These are phyloP conservation scores for Venustoraphidia nigricollis DNA, from an alignment of 2,888 invertebrate genomes.

Conservation along the genomic window DNA sequence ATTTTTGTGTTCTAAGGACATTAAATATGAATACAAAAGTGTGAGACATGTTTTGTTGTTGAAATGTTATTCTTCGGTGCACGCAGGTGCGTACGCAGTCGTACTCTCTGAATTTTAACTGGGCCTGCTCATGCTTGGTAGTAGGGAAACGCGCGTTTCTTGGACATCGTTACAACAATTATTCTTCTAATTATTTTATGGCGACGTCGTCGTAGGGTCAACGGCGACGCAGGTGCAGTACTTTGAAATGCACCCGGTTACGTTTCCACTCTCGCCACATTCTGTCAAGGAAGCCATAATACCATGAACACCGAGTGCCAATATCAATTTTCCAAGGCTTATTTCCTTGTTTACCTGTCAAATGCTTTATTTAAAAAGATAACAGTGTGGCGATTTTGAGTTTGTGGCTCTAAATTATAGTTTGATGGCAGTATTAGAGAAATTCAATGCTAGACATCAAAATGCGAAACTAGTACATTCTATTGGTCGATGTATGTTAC, in stretches of 20 bases:
- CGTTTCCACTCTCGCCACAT: too few species aligned
- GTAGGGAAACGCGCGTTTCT: constrained; percentile 26
- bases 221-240: constrained; percentile 1
- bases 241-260: background rate
- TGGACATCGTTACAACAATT: constrained; percentile 5
- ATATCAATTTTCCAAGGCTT: too few species aligned
- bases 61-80: constrained; percentile 30
- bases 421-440: too few species aligned
- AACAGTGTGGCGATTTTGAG: too few species aligned
- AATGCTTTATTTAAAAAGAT: too few species aligned
- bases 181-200: constrained; percentile 5
- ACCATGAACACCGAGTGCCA: too few species aligned
- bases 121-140: constrained; percentile 81
- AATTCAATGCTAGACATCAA: background rate
- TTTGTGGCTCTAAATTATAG: too few species aligned
- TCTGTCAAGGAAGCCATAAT: too few species aligned
- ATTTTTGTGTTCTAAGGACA: background rate
- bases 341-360: too few species aligned
- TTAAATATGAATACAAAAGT: background rate
- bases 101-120: constrained; percentile 73
- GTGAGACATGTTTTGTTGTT: constrained; percentile 10
- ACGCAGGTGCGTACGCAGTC: constrained; percentile 97
- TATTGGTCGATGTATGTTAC: background rate
- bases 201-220: constrained; percentile 3
- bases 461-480: constrained; percentile 1